These are phyloP conservation scores for Polydrusus tereticollis DNA, from an alignment of 2,888 invertebrate species.

Conservation along the genomic window DNA sequence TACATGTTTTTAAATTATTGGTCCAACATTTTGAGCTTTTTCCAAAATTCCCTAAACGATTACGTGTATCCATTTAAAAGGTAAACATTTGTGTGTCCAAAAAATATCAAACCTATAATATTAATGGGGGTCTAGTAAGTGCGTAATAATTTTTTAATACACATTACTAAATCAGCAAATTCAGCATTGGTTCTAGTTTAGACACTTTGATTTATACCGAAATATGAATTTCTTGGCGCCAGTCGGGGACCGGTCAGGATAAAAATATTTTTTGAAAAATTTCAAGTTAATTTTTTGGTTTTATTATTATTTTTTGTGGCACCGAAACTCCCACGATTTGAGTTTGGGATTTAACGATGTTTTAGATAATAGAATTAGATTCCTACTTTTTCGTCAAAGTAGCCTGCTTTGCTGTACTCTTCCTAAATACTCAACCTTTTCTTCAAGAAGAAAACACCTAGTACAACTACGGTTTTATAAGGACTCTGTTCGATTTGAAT, in stretches of 20 bases:
- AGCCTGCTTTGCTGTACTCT: too few species aligned
- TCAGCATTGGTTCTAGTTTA: neutral
- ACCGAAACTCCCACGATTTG: neutral
- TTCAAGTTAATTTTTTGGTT: neutral
- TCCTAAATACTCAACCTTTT: too few species aligned
- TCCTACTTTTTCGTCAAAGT: too few species aligned
- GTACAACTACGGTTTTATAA: too few species aligned
- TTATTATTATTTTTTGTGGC: neutral
- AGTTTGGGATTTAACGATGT: too few species aligned
- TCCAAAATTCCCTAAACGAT: constrained; percentile 7
- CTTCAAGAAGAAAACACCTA: too few species aligned
- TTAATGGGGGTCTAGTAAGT: neutral
- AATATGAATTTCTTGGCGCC: neutral
- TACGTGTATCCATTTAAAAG: neutral
- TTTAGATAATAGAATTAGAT: too few species aligned
- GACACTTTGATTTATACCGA: constrained; percentile 5
- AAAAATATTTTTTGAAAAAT: constrained; percentile 6
- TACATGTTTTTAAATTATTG: neutral
- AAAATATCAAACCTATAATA: neutral
- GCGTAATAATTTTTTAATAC: neutral
- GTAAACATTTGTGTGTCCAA: neutral
- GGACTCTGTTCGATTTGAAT: too few species aligned
- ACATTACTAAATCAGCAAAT: neutral
- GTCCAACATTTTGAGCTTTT: neutral
- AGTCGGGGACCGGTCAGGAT: neutral